Conservation (phyloP, 2,113 vertebrate genomes). For the Oryctolagus cuniculus region mOryCun1.1 NC_091439.1:83853501-83854000, state of each 20-base stretch:
- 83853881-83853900: background rate
- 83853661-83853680: background rate
- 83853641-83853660: background rate
- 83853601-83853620: background rate
- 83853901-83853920: no score
- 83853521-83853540: background rate
- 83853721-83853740: background rate
- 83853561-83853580: background rate
- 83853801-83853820: background rate
- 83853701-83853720: background rate
- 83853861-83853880: background rate
- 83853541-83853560: background rate
- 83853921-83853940: background rate
- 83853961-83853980: background rate
- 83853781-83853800: background rate
- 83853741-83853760: background rate
- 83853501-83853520: slow-evolving; percentile 9
- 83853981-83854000: background rate
- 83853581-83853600: background rate
- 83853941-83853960: background rate
- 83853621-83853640: background rate
- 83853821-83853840: background rate
- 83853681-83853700: background rate
- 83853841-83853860: background rate
- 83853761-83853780: background rate